Evolutionary conservation across 2,888 invertebrate genomes (phyloP), one percentile per base, ranked within the genome.

Genomic region (Mesorhabditis spiculigera): DNA sequence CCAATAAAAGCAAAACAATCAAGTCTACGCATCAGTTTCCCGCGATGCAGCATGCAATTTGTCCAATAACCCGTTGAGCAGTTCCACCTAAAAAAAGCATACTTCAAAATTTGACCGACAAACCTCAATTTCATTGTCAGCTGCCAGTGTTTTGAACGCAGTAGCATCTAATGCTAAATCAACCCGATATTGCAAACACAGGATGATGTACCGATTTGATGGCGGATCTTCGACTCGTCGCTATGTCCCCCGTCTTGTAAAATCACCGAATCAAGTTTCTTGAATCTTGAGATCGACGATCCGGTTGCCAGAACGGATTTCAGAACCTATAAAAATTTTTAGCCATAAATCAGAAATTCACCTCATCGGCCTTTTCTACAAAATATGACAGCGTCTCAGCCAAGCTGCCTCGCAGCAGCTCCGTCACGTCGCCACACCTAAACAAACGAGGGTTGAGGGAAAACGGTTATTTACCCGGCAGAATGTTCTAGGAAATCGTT

Each of bases 191-290:
- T 28, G 28, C 28, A 28, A 28, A 28, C 28, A 28, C 28, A 28
- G 28, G 28, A 28, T 28, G 13, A 8, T 16, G 13, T 28, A 8
- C 63, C 16, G 63, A 83, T 73, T 71, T 84, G 84, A 28, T 66
- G 69, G 43, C 81, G 76, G 63, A 84, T 84, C 75, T 85, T 84
- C 16, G 79, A 73, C 66, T 84, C 83, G 67, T 85, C 84, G 3
- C 76, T 72, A 8, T 78, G 78, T n/a, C 71, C 68, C n/a, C n/a
- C 58, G n/a, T 10, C 10, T n/a, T 50, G 58, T n/a, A n/a, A 50
- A 50, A 13, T 10, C 10, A 10, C n/a, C 8, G 10, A 10, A 13
- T 50, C 58, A 50, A 10, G 58, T 28, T 75, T 74, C 71, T 84
- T 84, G 73, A 83, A 79, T 45, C 83, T 77, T 6, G 80, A 79